Evolutionary conservation across 2,113 vertebrate species (phyloP).

Genomic region (Alectura lathami): DNA sequence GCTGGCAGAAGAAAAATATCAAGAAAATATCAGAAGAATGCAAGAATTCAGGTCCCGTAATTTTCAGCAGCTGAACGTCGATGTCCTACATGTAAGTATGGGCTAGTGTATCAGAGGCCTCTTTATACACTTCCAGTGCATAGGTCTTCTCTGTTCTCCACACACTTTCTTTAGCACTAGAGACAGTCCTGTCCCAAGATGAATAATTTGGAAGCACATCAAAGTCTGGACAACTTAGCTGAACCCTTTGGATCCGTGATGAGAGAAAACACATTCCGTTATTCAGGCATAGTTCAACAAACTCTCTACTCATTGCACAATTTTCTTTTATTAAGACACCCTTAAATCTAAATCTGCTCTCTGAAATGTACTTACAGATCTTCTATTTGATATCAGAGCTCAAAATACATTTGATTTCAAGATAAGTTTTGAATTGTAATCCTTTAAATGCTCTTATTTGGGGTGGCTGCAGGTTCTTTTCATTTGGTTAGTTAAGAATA

Average conservation of each 20-base stretch:
- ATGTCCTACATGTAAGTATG: slow-evolving; percentile 72
- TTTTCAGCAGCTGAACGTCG: slow-evolving; percentile 67
- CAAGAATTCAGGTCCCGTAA: slow-evolving; percentile 75
- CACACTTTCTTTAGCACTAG: not conserved
- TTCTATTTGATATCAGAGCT: not conserved
- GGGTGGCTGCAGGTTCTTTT: not conserved
- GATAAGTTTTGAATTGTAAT: not conserved
- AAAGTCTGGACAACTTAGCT: not conserved
- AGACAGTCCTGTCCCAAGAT: not conserved
- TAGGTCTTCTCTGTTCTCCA: not conserved
- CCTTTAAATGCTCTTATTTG: not conserved
- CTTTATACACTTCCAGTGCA: not conserved
- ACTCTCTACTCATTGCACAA: not conserved
- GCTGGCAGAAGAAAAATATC: slow-evolving; percentile 82
- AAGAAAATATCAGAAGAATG: slow-evolving; percentile 80
- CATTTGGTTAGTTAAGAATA: slow-evolving; percentile 8
- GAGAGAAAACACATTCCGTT: not conserved
- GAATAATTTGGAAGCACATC: not conserved
- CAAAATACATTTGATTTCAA: not conserved
- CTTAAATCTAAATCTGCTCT: not conserved
- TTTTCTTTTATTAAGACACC: not conserved
- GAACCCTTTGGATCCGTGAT: not conserved
- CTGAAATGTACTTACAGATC: not conserved
- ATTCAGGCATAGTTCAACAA: not conserved
- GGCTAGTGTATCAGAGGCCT: not conserved